Conservation (phyloP, 2,113 vertebrate genomes). For the Bothrops jararaca region DNA sequence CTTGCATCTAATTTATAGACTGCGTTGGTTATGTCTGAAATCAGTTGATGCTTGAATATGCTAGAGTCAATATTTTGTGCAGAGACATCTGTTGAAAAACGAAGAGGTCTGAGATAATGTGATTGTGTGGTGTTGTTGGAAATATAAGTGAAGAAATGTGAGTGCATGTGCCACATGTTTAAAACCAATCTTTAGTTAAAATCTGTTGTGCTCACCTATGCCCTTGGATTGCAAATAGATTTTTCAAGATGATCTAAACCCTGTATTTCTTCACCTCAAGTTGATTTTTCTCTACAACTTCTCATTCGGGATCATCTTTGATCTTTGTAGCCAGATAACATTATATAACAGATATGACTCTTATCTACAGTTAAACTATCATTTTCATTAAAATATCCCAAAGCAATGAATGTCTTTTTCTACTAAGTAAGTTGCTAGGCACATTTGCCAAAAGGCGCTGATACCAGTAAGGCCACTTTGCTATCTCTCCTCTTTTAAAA, state of each 20-base stretch:
- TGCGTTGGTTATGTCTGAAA: neutral
- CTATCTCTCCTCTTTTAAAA: neutral
- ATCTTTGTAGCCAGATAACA: conserved; percentile 15
- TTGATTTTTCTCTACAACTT: conserved; percentile 9
- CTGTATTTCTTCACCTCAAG: conserved; percentile 8
- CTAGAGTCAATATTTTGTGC: neutral
- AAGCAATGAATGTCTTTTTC: conserved; percentile 44
- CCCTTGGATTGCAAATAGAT: neutral
- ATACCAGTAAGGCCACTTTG: conserved; percentile 17
- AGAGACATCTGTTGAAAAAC: neutral
- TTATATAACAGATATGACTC: conserved; percentile 27
- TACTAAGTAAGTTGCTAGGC: neutral
- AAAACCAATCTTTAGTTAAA: neutral
- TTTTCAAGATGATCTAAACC: neutral
- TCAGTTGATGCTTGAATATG: neutral
- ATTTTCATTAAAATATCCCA: conserved; percentile 26
- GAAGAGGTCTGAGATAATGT: neutral
- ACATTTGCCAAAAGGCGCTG: conserved; percentile 23
- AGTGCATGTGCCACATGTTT: neutral
- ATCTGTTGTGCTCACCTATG: neutral
- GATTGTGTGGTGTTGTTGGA: neutral
- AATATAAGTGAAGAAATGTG: neutral
- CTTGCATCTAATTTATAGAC: neutral
- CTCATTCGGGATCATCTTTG: conserved; percentile 17
- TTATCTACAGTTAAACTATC: conserved; percentile 36